Conservation (phyloP, 2,797 vertebrate genomes). For the Phrynocephalus vlangalii region DNA sequence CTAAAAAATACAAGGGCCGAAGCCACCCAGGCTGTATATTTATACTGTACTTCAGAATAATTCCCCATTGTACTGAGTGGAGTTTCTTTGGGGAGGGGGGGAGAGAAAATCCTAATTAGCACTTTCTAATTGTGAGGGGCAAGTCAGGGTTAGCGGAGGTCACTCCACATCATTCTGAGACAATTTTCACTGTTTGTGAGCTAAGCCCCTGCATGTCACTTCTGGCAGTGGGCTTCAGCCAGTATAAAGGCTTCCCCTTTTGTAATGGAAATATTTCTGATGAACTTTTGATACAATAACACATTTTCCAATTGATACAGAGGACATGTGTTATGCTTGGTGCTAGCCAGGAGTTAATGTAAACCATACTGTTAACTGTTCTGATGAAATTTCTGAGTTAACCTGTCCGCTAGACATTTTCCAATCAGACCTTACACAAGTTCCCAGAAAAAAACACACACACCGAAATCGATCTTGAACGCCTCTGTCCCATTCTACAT, state of each 20-base stretch:
- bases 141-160: neutral
- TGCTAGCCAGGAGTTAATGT: neutral
- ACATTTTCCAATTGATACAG: too few species aligned
- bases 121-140: neutral
- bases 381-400: neutral
- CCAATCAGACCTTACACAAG: neutral
- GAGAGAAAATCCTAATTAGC: too few species aligned
- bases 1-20: neutral
- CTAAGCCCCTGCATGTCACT: neutral
- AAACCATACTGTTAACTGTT: neutral
- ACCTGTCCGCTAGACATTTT: neutral
- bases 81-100: too few species aligned
- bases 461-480: neutral
- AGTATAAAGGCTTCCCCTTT: neutral
- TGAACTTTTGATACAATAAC: constrained; percentile 3
- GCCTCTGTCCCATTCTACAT: neutral
- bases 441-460: neutral
- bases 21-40: neutral
- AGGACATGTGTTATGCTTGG: neutral
- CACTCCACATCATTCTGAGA: neutral
- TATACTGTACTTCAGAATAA: neutral
- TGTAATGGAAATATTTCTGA: neutral
- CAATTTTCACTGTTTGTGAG: neutral
- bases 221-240: neutral
- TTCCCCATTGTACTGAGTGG: too few species aligned